Evolutionary conservation across 1,140 invertebrate species (phyloP).

Genomic region (Chelonus insularis): DNA sequence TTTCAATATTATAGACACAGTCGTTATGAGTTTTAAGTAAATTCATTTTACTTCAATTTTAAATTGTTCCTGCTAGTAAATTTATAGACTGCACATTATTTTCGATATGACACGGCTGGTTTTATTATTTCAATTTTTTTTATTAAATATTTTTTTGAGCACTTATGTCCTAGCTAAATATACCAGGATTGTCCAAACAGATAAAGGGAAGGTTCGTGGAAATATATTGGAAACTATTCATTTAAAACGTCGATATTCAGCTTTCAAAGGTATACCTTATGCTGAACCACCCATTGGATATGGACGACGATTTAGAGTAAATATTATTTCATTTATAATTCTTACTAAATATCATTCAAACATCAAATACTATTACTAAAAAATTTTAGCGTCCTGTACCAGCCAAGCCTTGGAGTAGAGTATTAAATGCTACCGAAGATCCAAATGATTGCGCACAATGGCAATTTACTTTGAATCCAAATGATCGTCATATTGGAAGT

Average conservation of each 20-base stretch:
- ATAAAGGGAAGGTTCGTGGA: constrained; percentile 8
- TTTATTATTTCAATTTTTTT: too few relatives aligned
- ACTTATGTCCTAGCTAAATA: too few relatives aligned
- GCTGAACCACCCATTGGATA: constrained; percentile 14
- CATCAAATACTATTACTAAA: background rate
- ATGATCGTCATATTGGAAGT: background rate
- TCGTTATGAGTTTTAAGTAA: too few relatives aligned
- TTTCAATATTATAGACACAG: too few relatives aligned
- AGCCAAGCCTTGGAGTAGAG: background rate
- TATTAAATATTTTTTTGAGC: too few relatives aligned
- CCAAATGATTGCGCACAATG: background rate
- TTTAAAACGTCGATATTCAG: background rate
- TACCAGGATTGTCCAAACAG: too few relatives aligned
- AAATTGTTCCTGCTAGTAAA: too few relatives aligned
- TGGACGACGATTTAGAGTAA: constrained; percentile 18
- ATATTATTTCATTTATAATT: too few relatives aligned
- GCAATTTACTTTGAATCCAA: background rate
- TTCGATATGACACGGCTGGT: too few relatives aligned
- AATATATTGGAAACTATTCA: background rate
- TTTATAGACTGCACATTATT: too few relatives aligned
- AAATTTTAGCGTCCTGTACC: background rate
- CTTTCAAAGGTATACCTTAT: constrained; percentile 13
- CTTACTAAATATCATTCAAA: too few relatives aligned
- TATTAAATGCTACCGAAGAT: constrained; percentile 16
- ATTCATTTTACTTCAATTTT: too few relatives aligned